Evolutionary conservation across 2,888 invertebrate genomes (phyloP).

Genomic region (Chrysotoxum bicinctum): DNA sequence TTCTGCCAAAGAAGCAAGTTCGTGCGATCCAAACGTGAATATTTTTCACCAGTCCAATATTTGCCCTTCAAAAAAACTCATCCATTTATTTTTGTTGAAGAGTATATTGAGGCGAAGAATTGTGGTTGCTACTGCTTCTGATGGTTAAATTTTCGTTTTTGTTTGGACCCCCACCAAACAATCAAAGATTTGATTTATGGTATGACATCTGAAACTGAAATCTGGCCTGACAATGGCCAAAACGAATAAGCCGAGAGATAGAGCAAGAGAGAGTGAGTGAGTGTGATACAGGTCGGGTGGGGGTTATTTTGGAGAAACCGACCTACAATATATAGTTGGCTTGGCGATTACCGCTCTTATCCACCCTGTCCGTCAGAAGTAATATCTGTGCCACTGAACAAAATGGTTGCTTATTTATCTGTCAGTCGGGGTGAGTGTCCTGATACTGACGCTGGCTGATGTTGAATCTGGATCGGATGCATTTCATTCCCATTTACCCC

Average conservation of each 20-base stretch:
- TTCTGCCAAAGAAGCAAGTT: no score
- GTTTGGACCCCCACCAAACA: conserved; percentile 54
- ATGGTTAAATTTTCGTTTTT: conserved; percentile 32
- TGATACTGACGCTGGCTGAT: conserved; percentile 34
- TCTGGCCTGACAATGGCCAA: conserved; percentile 66
- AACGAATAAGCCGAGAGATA: not conserved
- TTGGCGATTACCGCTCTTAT: conserved; percentile 1
- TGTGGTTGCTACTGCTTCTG: conserved; percentile 8
- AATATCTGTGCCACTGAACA: conserved; percentile 64
- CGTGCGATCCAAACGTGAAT: no score
- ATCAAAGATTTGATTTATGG: conserved; percentile 73
- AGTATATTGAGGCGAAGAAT: not conserved
- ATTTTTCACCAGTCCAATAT: no score
- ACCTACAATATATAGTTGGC: conserved; percentile 1
- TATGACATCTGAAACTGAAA: conserved; percentile 69
- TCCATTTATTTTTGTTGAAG: not conserved
- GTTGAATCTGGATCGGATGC: conserved; percentile 52
- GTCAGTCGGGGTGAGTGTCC: conserved; percentile 51
- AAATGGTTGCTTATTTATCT: conserved; percentile 60
- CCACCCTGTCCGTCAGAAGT: conserved; percentile 47
- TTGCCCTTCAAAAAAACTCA: not conserved
- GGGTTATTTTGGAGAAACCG: not conserved
- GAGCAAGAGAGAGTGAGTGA: not conserved
- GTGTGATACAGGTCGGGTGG: no score
- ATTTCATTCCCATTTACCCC: conserved; percentile 24